phyloP scores from a whole-genome alignment of 2,888 invertebrate genomes.

The Lasioglossum marginatum region DNA sequence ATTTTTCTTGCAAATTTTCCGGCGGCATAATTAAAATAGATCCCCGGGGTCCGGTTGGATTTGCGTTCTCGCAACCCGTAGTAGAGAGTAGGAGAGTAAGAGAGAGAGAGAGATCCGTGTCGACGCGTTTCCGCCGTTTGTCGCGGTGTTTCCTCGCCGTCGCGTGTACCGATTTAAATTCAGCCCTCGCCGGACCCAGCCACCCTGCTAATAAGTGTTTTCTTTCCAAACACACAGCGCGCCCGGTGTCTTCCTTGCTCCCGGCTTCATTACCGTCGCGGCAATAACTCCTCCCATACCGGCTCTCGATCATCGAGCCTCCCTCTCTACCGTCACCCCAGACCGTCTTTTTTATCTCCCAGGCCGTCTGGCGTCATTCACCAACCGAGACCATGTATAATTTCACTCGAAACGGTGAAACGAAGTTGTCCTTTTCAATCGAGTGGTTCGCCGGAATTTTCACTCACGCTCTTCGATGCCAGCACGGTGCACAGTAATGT shows the following conservation, averaged over 20 bases:
- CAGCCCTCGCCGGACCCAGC: conserved; percentile 54
- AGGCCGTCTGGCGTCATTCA: neutral
- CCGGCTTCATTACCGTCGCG: conserved; percentile 54
- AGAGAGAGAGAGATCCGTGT: neutral
- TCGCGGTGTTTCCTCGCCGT: conserved; percentile 47
- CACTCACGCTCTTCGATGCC: neutral
- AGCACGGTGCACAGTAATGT: neutral
- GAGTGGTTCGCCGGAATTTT: neutral
- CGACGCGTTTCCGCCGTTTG: conserved; percentile 19
- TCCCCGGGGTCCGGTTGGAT: conserved; percentile 45
- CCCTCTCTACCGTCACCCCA: neutral
- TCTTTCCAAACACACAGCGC: conserved; percentile 64
- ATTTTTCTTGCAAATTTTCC: conserved; percentile 57
- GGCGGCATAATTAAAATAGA: conserved; percentile 58
- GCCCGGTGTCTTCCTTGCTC: conserved; percentile 42
- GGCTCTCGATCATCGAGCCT: conserved; percentile 40
- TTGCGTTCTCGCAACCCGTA: conserved; percentile 19
- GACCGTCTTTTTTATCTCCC: conserved; percentile 10
- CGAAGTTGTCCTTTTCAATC: neutral
- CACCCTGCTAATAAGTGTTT: conserved; percentile 66
- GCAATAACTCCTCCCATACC: conserved; percentile 48
- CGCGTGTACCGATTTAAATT: conserved; percentile 66
- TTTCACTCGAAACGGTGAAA: conserved; percentile 9
- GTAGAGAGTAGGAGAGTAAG: neutral
- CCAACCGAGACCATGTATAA: neutral